Base-by-base conservation (phyloP, 2,888 invertebrate species). In the Phania funesta region DNA sequence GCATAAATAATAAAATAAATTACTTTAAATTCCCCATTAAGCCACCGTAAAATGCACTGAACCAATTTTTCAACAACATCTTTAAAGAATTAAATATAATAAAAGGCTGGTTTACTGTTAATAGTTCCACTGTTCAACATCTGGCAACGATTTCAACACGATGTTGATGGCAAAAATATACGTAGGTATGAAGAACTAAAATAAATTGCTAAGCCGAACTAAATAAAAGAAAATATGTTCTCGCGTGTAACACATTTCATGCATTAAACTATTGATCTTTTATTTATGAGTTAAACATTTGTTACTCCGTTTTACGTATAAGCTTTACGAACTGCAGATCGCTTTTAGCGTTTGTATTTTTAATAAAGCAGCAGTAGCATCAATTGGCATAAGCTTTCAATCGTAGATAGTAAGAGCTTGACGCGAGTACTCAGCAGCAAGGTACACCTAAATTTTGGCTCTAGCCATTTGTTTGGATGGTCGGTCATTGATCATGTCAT, bases 281-380 rank as follows among this genome's bases (percentile, higher is more conserved):
- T 60, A 67, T 71, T 80, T 68, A 80, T 68, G 68, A 56, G 62
- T 56, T 32, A 6, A 80, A 56, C 74, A 80, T 56, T 70, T 80
- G 80, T 41, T 80, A 70, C 32, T 46, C 22, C 48, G 24, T 58
- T 13, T 11, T 26, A 18, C 16, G 3, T 7, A 9, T 46, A 22
- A 2, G 22, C 20, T 18, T 20, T 7, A 16, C 32, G 13, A 67
- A 26, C 29, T 68, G 20, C 20, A 54, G 54, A 52, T 52, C 44
- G 1, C 41, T 11, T 44, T 2, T 9, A 7, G 4, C 11, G 8
- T 24, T 67, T 50, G 24, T 16, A 24, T 65, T 11, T 22, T 48
- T n/a, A 50, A 48, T 18, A 18, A 67, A 50, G 38, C 50, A 26
- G n/a, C 4, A n/a, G 35, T 4, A 13, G 35, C n/a, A 13, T 11